Percentiles rank a stretch among this genome's conserved stretches.
phyloP scores from a whole-genome alignment of 2,797 vertebrate genomes.

The Hephaestus fuliginosus region DNA sequence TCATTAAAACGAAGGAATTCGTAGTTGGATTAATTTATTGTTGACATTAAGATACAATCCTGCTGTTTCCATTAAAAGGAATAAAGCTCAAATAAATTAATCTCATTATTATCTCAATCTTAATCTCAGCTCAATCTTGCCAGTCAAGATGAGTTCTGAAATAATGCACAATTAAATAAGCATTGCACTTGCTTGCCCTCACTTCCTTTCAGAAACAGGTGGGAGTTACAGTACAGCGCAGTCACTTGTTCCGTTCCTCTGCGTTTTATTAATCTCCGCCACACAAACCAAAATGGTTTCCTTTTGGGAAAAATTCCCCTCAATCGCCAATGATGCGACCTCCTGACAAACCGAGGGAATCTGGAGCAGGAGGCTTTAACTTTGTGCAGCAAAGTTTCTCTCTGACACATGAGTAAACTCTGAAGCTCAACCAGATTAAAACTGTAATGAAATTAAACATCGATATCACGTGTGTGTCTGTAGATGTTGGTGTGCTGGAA shows the following conservation, averaged over 20 bases:
- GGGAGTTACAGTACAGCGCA: neutral
- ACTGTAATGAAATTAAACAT: conserved; percentile 4
- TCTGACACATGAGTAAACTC: conserved; percentile 24
- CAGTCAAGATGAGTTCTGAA: neutral
- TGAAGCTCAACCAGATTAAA: neutral
- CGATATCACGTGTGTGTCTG: neutral
- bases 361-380: conserved; percentile 20
- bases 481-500: neutral
- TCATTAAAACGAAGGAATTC: neutral
- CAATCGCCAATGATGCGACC: conserved; percentile 7
- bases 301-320: conserved; percentile 15
- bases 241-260: conserved; percentile 16
- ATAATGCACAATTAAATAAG: neutral
- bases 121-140: neutral
- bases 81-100: neutral
- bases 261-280: conserved; percentile 26
- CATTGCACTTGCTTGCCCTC: neutral
- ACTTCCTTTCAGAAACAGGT: conserved; percentile 17
- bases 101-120: neutral
- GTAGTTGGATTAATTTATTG: too few relatives aligned
- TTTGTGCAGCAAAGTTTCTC: conserved; percentile 3
- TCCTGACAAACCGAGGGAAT: conserved; percentile 25
- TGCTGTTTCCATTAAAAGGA: neutral
- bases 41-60: too few relatives aligned
- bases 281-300: conserved; percentile 42